Evolutionary conservation across 2,888 invertebrate genomes (phyloP), one percentile per base, ranked within the genome.

Genomic region (Volucella zonaria): DNA sequence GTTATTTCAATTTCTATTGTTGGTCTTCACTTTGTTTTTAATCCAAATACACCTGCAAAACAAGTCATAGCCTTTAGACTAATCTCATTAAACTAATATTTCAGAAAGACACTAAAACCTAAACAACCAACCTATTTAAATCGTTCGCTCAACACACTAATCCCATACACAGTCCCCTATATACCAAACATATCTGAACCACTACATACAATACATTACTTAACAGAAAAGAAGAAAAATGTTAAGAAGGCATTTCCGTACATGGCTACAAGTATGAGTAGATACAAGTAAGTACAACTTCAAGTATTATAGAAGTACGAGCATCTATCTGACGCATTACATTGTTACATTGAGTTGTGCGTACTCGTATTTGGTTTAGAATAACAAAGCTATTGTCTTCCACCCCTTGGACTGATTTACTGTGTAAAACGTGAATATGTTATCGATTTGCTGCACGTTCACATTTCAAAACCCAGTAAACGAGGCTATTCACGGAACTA

Each of bases 361-460:
- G 9, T 11, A 12, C 15, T 23, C 31, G 15, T 8, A 42, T 58
- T 42, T 58, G 58, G 40, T 58, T 42, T 40, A 1, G 42, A 40
- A 43, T 8, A 59, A 12, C 59, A 18, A 12, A 43, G 43, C 23
- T 6, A 62, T 62, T 62, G 49, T 49, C 62, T 49, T 15, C 40
- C 40, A 49, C 11, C 15, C 14, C 4, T 11, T 12, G 51, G 54
- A 31, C 1, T 31, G 31, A 31, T 42, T 45, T 12, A 31, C 4
- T 38, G 12, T 45, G 12, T n/a, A 43, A 51, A 76, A 52, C 58
- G 75, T 76, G 68, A 14, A 45, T 67, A 42, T 18, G 38, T 75
- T 67, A 42, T 56, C 62, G 62, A 74, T 62, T 62, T 64, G 47
- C 64, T 74, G 47, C 64, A 49, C 64, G 64, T 56, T 74, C 43